Percentiles rank a stretch among this genome's conserved stretches.
phyloP scores from a whole-genome alignment of 2,113 vertebrate genomes.

The Prunella fulvescens region DNA sequence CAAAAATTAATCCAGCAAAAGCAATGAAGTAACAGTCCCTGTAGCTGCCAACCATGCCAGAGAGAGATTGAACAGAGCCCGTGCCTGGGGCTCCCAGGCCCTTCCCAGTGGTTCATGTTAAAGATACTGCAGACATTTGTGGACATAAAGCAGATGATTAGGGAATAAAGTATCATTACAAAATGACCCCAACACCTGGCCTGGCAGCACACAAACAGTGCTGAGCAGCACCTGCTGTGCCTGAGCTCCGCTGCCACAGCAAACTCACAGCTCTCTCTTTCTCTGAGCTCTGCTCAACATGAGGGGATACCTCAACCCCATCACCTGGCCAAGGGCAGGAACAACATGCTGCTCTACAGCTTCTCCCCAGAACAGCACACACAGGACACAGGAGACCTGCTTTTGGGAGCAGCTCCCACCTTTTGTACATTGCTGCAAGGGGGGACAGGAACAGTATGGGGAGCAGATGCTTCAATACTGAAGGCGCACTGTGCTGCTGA shows the following conservation, averaged over 20 bases:
- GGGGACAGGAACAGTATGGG: background rate
- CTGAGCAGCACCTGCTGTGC: accelerated
- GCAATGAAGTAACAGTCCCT: background rate
- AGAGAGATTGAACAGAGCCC: background rate
- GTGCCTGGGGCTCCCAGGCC: background rate
- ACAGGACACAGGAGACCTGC: background rate
- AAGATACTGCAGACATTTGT: background rate
- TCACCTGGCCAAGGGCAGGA: background rate
- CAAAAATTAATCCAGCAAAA: background rate
- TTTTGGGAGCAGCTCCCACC: background rate
- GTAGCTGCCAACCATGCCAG: background rate
- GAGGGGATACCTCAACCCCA: background rate
- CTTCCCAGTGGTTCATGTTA: background rate
- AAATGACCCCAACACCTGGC: background rate
- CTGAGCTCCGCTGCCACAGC: accelerated
- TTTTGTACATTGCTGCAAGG: background rate
- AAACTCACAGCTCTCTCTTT: background rate
- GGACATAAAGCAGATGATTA: background rate
- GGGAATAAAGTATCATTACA: background rate
- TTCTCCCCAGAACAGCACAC: accelerated
- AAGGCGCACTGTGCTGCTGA: background rate
- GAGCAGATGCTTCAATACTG: background rate
- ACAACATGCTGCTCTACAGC: background rate
- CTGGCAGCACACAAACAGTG: accelerated
- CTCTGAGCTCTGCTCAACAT: background rate